Evolutionary conservation across 92 coral and sea anemone species (phyloP).

Genomic region (Phenganax marumi): DNA sequence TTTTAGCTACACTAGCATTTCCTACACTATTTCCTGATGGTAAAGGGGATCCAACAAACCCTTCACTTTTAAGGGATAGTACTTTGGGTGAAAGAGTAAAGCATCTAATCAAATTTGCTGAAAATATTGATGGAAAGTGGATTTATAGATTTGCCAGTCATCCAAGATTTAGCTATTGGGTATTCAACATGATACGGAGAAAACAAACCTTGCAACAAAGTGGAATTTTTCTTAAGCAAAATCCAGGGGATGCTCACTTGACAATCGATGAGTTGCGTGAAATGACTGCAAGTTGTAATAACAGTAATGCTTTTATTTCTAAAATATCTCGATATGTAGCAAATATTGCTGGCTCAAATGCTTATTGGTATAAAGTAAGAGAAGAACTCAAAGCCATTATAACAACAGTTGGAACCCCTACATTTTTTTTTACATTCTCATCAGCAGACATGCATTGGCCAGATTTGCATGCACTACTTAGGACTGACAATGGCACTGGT

Average conservation of each 20-base stretch:
- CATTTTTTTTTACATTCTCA: slow-evolving; percentile 57
- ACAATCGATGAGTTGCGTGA: slow-evolving; percentile 60
- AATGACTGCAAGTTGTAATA: slow-evolving; percentile 53
- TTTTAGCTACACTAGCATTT: slow-evolving; percentile 59
- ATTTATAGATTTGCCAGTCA: too few relatives aligned
- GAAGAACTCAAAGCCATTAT: too few relatives aligned
- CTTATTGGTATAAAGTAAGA: too few relatives aligned
- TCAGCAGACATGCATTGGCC: slow-evolving; percentile 62
- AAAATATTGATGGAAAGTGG: too few relatives aligned
- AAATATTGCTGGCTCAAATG: too few relatives aligned
- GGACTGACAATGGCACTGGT: slow-evolving; percentile 39
- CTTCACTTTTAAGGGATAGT: slow-evolving; percentile 41
- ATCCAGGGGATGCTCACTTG: too few relatives aligned
- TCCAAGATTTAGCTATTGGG: slow-evolving; percentile 60
- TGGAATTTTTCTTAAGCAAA: too few relatives aligned
- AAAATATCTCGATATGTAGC: slow-evolving; percentile 57
- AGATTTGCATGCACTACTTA: slow-evolving; percentile 49
- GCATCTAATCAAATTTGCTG: too few relatives aligned
- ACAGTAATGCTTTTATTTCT: slow-evolving; percentile 50
- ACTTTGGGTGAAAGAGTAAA: slow-evolving; percentile 43
- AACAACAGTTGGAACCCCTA: slow-evolving; percentile 55
- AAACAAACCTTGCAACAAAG: slow-evolving; percentile 52
- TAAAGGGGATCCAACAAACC: too few relatives aligned
- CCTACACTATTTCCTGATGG: slow-evolving; percentile 64
- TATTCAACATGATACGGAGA: slow-evolving; percentile 58